These are phyloP conservation scores for Pollachius pollachius DNA, from an alignment of 2,113 vertebrate species.

Conservation along the genomic window DNA sequence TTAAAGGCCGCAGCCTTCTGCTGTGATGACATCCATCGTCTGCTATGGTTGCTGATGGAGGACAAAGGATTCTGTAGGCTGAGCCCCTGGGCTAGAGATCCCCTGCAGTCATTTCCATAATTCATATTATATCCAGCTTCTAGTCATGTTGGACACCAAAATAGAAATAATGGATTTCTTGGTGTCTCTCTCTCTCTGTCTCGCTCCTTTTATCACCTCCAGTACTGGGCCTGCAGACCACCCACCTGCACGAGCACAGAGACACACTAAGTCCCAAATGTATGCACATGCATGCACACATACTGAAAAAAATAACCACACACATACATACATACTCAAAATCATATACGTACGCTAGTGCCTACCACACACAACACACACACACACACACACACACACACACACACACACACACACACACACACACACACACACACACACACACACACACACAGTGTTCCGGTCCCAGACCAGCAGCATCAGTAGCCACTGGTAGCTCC, in stretches of 20 bases:
- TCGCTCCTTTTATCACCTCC: conserved; percentile 28
- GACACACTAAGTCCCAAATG: background rate
- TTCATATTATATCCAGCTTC: conserved; percentile 51
- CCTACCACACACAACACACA: conserved; percentile 5
- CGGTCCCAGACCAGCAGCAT: conserved; percentile 35
- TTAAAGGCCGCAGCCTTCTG: too few species aligned
- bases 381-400: conserved; percentile 17
- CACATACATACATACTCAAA: background rate
- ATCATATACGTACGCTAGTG: too few species aligned
- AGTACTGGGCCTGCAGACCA: conserved; percentile 35
- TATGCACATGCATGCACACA: background rate
- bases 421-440: conserved; percentile 13
- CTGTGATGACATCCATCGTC: background rate
- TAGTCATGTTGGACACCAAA: conserved; percentile 50
- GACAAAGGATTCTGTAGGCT: conserved; percentile 21
- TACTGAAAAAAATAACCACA: conserved; percentile 9
- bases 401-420: conserved; percentile 8
- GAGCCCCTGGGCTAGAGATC: conserved; percentile 38
- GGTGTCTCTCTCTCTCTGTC: conserved; percentile 23
- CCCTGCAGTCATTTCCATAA: conserved; percentile 56
- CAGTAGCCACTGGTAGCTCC: conserved; percentile 49
- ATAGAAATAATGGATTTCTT: conserved; percentile 59
- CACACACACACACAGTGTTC: conserved; percentile 6
- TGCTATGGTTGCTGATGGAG: conserved; percentile 39
- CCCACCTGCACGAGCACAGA: conserved; percentile 16